Conservation (phyloP, 2,888 invertebrate genomes). For the Lampropteryx suffumata region DNA sequence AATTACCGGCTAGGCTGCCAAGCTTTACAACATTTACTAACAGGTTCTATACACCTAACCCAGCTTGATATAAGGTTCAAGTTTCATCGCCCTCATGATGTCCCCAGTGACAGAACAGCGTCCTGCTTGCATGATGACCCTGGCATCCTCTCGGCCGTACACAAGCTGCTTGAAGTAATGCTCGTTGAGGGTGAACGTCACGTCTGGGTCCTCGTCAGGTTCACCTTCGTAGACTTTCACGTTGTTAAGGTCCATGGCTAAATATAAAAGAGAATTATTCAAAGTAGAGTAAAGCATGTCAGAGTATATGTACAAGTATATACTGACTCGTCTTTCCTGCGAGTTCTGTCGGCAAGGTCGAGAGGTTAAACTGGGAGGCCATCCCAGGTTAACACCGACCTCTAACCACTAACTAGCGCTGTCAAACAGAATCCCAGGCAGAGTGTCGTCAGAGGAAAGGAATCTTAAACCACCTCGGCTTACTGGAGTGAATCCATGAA, state of each 20-base stretch:
- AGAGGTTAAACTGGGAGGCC: too few relatives aligned
- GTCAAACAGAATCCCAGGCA: too few relatives aligned
- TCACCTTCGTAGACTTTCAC: conserved; percentile 73
- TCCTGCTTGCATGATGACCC: conserved; percentile 73
- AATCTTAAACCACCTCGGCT: too few relatives aligned
- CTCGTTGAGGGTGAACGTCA: conserved; percentile 73
- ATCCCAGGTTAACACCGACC: too few relatives aligned
- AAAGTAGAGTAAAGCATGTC: too few relatives aligned
- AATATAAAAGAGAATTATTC: background rate
- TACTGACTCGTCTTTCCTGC: too few relatives aligned
- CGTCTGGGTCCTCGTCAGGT: conserved; percentile 71
- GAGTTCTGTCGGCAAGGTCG: too few relatives aligned
- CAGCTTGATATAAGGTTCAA: conserved; percentile 73
- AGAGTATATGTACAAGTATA: too few relatives aligned
- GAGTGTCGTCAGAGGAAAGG: too few relatives aligned
- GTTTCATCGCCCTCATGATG: conserved; percentile 78
- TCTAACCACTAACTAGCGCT: too few relatives aligned
- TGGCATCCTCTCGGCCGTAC: conserved; percentile 63
- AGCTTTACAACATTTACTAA: background rate
- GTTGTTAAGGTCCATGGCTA: conserved; percentile 72
- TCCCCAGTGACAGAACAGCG: conserved; percentile 78
- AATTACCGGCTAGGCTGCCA: too few relatives aligned
- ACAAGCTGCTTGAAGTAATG: conserved; percentile 72
- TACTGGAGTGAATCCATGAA: too few relatives aligned
- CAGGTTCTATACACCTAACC: conserved; percentile 37